Base-by-base conservation (phyloP, 2,888 invertebrate genomes). In the Drosophila austrosaltans region DNA sequence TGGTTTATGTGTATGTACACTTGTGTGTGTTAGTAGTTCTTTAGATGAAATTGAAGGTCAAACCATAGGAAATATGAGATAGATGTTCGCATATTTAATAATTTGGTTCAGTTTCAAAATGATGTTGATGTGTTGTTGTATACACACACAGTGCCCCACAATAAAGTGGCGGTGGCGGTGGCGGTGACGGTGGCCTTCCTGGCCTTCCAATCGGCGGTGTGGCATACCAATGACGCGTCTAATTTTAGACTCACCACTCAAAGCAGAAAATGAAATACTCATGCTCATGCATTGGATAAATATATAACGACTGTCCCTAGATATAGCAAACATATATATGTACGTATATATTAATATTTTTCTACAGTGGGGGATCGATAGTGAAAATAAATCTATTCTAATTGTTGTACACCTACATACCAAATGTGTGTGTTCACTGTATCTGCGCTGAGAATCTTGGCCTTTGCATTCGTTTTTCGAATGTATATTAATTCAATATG, bases 301-400 rank as follows among this genome's bases (percentile, higher is more conserved):
- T 69, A 40, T 16, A 32, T 16, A 32, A 53, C 25, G 10, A 10
- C 25, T 56, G 53, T 53, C 57, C 69, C 69, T 57, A 70, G 69
- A 70, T 63, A 58, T 58, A 58, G 36, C 56, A 32, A 58, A 42
- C 40, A 63, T 39, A 57, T 57, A 39, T 54, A 48, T 61, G 42
- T 28, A 59, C 48, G 30, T 61, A 32, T 53, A 44, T 63, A 57
- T 68, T 39, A 39, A 44, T 67, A 20, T 48, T 12, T 8, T 25
- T 22, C 42, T 66, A 63, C 60, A 69, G 67, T 67, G 36, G 54
- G 60, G 16, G 54, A 20, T 30, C 44, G 30, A 61, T 57, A 32
- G 57, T 12, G 20, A 48, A 48, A 16, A 25, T 10, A 48, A 2
- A 25, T 40, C 40, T 40, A 16, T 48, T 10, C 42, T 48, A 48